Conservation (phyloP, 2,113 vertebrate species). For the Corydoras maculifer region DNA sequence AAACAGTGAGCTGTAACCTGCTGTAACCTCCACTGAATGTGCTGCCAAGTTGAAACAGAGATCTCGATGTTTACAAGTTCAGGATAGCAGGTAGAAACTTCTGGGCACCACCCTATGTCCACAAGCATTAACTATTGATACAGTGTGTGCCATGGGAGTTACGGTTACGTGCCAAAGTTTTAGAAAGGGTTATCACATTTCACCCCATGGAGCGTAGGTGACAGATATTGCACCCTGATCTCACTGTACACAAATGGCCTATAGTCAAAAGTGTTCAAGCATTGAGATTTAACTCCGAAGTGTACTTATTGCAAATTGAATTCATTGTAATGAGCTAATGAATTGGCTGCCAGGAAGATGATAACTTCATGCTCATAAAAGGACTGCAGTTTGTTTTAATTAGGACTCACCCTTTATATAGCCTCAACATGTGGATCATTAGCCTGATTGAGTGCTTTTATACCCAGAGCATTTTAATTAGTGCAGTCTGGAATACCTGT, state of each 20-base stretch:
- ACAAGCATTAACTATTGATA: constrained; percentile 71
- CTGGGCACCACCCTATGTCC: constrained; percentile 66
- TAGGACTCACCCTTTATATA: constrained; percentile 48
- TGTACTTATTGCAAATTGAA: constrained; percentile 27
- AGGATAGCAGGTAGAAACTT: constrained; percentile 60
- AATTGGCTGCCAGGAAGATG: constrained; percentile 26
- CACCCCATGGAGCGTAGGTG: constrained; percentile 54
- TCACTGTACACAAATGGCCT: constrained; percentile 9
- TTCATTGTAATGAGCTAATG: constrained; percentile 9
- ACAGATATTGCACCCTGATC: constrained; percentile 37
- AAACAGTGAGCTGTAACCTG: constrained; percentile 46
- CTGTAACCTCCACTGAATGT: constrained; percentile 48
- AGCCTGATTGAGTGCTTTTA: constrained; percentile 42
- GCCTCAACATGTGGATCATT: constrained; percentile 45
- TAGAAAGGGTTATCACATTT: constrained; percentile 65
- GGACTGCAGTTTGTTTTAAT: constrained; percentile 43
- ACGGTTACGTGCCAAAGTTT: constrained; percentile 67
- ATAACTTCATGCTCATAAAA: constrained; percentile 35
- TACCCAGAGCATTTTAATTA: constrained; percentile 47
- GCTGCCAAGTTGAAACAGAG: constrained; percentile 58
- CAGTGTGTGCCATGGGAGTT: constrained; percentile 69
- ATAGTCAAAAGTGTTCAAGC: background rate
- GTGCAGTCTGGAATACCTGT: constrained; percentile 43
- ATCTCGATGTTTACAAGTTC: constrained; percentile 54
- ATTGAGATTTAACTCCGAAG: background rate